A percentile compares a stretch with the other conserved stretches of the same genome.
Conservation (phyloP, 2,113 vertebrate genomes). For the Apus apus region DNA sequence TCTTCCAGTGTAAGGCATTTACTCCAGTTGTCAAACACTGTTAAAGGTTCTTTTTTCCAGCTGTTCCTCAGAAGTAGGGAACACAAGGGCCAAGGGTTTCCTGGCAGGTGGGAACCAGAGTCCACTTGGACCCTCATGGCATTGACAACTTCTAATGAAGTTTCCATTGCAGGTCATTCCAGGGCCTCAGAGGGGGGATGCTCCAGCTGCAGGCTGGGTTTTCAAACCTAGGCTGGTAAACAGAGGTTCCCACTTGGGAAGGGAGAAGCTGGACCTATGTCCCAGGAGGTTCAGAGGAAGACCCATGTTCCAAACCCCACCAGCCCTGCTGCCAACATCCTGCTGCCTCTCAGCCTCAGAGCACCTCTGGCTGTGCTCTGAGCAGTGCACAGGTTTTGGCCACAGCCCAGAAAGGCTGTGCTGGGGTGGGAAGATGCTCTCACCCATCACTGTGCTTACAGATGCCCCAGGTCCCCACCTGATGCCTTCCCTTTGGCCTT, state of each 20-base stretch:
- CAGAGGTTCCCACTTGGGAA: neutral
- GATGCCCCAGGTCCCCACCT: neutral
- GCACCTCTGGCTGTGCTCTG: neutral
- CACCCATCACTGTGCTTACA: neutral
- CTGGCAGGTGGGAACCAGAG: neutral
- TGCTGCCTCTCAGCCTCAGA: neutral
- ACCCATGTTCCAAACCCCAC: neutral
- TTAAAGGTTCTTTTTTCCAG: neutral
- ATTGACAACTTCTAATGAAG: neutral
- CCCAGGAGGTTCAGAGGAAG: neutral
- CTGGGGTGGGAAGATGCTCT: neutral
- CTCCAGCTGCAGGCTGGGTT: neutral
- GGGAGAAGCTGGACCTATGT: neutral
- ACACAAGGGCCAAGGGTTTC: neutral
- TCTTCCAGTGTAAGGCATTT: neutral
- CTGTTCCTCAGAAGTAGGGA: neutral
- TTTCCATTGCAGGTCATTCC: neutral
- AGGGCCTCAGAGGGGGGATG: neutral
- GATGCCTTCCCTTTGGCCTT: slow-evolving; percentile 36
- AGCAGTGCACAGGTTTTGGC: neutral
- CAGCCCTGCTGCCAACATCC: neutral
- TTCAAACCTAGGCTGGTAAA: neutral
- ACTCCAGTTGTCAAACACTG: neutral
- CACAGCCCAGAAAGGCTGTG: neutral
- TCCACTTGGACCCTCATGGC: neutral